phyloP scores from a whole-genome alignment of 1,140 invertebrate species.

The Drosophila quadrilineata region DNA sequence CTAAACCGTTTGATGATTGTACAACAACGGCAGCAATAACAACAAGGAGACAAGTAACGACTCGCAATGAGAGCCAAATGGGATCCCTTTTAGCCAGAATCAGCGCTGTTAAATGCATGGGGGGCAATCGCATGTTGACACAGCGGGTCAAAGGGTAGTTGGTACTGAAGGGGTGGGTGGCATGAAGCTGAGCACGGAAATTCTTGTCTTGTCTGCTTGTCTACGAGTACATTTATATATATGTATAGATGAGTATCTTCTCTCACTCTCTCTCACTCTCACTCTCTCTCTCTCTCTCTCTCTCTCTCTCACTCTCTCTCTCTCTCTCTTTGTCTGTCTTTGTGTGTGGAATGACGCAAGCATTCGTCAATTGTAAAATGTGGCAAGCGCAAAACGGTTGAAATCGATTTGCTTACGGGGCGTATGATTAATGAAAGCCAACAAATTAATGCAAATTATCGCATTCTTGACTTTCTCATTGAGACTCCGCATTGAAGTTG shows the following conservation, averaged over 20 bases:
- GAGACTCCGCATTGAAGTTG: background rate
- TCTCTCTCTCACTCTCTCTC: too few relatives aligned
- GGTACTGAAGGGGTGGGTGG: background rate
- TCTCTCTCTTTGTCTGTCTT: too few relatives aligned
- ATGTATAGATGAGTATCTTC: background rate
- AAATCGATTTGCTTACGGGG: conserved; percentile 29
- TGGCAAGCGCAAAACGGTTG: conserved; percentile 7
- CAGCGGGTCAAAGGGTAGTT: conserved; percentile 2
- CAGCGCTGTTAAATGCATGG: conserved; percentile 49
- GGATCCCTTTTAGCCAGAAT: conserved; percentile 62
- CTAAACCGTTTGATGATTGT: conserved; percentile 77
- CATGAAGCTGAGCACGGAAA: background rate
- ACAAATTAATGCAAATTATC: conserved; percentile 34
- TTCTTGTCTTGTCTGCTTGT: conserved; percentile 15
- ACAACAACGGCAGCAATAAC: conserved; percentile 51
- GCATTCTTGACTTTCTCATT: conserved; percentile 3
- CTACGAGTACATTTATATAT: background rate
- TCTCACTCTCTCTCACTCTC: too few relatives aligned
- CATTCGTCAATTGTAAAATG: conserved; percentile 36
- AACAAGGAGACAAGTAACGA: conserved; percentile 1
- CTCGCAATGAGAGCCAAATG: too few relatives aligned
- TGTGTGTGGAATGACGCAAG: conserved; percentile 27
- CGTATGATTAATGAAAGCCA: conserved; percentile 43
- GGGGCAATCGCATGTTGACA: conserved; percentile 28
- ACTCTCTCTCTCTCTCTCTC: too few relatives aligned